Base-by-base conservation (phyloP, 2,888 invertebrate genomes). In the Rhogogaster chlorosoma region DNA sequence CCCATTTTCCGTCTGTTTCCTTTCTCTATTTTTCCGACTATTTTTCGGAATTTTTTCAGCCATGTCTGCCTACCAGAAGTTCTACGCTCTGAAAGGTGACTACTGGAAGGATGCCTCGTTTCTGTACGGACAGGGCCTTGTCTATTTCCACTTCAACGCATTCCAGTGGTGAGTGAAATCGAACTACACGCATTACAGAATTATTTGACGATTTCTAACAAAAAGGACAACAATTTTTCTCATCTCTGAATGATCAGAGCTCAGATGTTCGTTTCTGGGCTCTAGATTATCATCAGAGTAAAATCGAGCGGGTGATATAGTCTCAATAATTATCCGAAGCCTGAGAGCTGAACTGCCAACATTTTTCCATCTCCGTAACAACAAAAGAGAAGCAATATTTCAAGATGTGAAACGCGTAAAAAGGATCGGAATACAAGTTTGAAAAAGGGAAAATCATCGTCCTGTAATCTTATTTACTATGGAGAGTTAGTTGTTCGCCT, bases 41-140 rank as follows among this genome's bases (percentile, higher is more conserved):
- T 77, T 26, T 15, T 29, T 87, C 84, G n/a, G n/a, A n/a, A n/a
- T 85, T 93, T 94, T 82, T 92, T 95, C 94, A 99, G 99, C 99
- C 6, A 95, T 99, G 94, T 99, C 99, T 29, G 99, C 99, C 2
- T 99, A 99, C 94, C 99, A 99, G 94, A 98, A 98, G 93, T 98
- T 97, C 94, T 97, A 96, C 91, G 96, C 96, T 53, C 94, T 97
- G 42, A 96, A 97, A 91, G 95, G 95, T 10, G 97, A 97, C 87
- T 97, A 97, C 91, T 98, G 98, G 97, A 97, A 97, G 93, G 98
- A 99, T 94, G 96, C 98, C 0, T 95, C 97, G 18, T 99, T 99
- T 93, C 95, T 99, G 45, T 99, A 99, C 93, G 99, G 99, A 36
- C 95, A 99, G 73, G 99, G 99, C 0, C 95, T 99, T 71, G 98